Evolutionary conservation across 2,888 invertebrate species (phyloP).

Genomic region (Hybos culiciformis): DNA sequence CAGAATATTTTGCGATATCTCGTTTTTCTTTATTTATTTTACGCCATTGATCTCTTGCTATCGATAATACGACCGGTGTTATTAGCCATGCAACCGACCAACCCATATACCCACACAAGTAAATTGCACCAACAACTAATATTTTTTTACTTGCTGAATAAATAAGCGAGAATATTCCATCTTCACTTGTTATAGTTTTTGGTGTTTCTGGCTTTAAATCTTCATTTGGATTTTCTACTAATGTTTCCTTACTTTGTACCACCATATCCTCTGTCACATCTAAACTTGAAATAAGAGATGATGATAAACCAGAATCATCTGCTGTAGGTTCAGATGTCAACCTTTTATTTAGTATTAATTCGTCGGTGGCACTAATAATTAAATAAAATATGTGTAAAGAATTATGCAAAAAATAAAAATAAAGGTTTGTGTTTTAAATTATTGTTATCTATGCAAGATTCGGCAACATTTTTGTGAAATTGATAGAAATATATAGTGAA

Average conservation of each 20-base stretch:
- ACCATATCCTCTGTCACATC: constrained; percentile 7
- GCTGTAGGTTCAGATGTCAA: too few species aligned
- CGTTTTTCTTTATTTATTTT: constrained; percentile 59
- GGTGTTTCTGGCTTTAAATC: constrained; percentile 4
- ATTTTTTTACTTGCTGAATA: constrained; percentile 54
- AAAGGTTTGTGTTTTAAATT: too few species aligned
- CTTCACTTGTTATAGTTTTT: constrained; percentile 16
- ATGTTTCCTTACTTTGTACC: constrained; percentile 9
- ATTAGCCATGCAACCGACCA: constrained; percentile 73
- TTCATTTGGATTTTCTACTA: constrained; percentile 1
- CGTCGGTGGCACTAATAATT: too few species aligned
- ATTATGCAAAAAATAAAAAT: too few species aligned
- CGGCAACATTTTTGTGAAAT: too few species aligned
- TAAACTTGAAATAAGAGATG: too few species aligned
- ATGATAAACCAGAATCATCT: too few species aligned
- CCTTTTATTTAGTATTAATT: too few species aligned
- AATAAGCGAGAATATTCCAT: constrained; percentile 44
- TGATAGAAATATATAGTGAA: too few species aligned
- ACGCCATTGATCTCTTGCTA: constrained; percentile 65
- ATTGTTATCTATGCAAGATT: too few species aligned
- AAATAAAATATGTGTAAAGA: too few species aligned
- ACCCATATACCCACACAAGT: constrained; percentile 71
- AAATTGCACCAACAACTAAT: constrained; percentile 59
- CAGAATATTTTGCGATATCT: constrained; percentile 62
- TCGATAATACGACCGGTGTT: constrained; percentile 60